phyloP scores from a whole-genome alignment of 2,888 invertebrate genomes.

The Trachelus iudaicus region DNA sequence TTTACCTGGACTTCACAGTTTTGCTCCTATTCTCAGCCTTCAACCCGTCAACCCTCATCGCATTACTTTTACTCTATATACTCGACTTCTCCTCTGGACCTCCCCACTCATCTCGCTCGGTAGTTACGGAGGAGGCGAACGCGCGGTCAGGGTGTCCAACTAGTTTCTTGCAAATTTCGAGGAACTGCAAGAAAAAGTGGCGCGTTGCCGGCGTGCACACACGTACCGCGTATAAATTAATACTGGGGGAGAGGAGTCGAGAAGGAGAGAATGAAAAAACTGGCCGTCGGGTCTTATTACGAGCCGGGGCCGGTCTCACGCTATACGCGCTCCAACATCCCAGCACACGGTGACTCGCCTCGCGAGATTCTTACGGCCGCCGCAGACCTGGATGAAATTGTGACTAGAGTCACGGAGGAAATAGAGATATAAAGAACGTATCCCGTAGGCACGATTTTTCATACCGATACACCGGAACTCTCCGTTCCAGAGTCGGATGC shows the following conservation, averaged over 20 bases:
- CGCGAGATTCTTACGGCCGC: slow-evolving; percentile 59
- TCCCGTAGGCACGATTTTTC: not conserved
- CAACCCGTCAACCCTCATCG: slow-evolving; percentile 4
- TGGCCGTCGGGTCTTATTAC: slow-evolving; percentile 65
- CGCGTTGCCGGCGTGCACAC: slow-evolving; percentile 59
- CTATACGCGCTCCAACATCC: slow-evolving; percentile 45
- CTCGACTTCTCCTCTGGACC: slow-evolving; percentile 3
- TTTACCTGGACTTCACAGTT: not conserved
- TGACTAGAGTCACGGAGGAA: not conserved
- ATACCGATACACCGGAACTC: not conserved
- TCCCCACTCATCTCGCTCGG: not conserved
- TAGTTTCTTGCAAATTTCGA: slow-evolving; percentile 67
- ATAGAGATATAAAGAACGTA: not conserved
- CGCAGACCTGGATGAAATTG: slow-evolving; percentile 19
- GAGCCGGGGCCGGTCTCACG: slow-evolving; percentile 60
- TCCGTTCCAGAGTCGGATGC: not conserved
- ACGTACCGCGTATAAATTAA: slow-evolving; percentile 66
- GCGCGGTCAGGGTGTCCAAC: slow-evolving; percentile 51
- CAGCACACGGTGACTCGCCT: slow-evolving; percentile 50
- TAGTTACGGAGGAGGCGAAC: slow-evolving; percentile 13
- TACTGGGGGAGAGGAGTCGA: slow-evolving; percentile 45
- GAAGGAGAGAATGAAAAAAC: slow-evolving; percentile 52
- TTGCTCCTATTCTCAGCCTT: not conserved
- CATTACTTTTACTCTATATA: not conserved
- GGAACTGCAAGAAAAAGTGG: slow-evolving; percentile 62